Evolutionary conservation across 2,113 vertebrate species (phyloP).

Genomic region (Eudyptes chrysolophus): DNA sequence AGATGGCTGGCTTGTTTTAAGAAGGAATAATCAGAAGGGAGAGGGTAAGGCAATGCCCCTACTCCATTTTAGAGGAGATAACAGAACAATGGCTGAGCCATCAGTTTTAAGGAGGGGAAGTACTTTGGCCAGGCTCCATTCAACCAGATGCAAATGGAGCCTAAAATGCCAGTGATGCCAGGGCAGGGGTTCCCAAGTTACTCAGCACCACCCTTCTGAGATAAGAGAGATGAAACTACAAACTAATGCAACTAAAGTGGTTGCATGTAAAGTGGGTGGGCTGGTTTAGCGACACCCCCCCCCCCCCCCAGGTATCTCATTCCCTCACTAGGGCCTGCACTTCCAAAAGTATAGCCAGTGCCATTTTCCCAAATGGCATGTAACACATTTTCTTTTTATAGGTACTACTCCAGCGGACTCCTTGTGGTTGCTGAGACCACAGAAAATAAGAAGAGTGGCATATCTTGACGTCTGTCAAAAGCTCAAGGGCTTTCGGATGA

Average conservation of each 20-base stretch:
- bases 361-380: fast-evolving
- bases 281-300: neutral
- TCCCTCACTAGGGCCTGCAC: neutral
- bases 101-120: neutral
- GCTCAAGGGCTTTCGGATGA: neutral
- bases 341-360: neutral
- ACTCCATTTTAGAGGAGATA: neutral
- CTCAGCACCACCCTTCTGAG: neutral
- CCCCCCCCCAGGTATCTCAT: neutral
- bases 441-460: neutral
- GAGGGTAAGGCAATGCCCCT: neutral
- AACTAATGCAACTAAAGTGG: neutral
- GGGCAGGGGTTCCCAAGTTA: neutral
- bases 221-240: neutral
- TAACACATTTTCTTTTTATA: neutral
- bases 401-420: neutral
- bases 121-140: neutral
- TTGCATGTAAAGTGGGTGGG: neutral
- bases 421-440: neutral
- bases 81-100: neutral
- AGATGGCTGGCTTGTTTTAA: neutral
- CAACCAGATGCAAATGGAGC: neutral
- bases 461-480: neutral
- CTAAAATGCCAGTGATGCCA: neutral
- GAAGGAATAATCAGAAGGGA: neutral